Evolutionary conservation across 2,888 invertebrate genomes (phyloP).

Genomic region (Patella ulyssiponensis): DNA sequence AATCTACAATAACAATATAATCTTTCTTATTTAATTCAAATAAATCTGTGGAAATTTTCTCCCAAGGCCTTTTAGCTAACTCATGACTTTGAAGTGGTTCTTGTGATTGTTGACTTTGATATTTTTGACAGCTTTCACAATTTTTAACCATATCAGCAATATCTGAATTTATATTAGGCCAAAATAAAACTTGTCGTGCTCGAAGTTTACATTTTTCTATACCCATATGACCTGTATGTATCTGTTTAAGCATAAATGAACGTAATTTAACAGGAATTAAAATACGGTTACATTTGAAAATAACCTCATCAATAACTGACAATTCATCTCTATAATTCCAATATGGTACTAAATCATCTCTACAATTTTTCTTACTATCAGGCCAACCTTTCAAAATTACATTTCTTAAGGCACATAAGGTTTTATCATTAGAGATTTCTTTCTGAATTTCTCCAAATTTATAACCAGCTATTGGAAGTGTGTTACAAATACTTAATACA

Average conservation of each 20-base stretch:
- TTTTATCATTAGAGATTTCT: background rate
- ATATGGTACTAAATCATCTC: slow-evolving; percentile 3
- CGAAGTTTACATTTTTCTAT: slow-evolving; percentile 22
- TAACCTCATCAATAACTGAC: background rate
- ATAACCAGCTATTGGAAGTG: background rate
- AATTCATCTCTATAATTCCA: slow-evolving; percentile 5
- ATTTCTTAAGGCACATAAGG: background rate
- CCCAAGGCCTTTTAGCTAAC: slow-evolving; percentile 15
- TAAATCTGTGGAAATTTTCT: slow-evolving; percentile 18
- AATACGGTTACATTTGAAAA: slow-evolving; percentile 24
- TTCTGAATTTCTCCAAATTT: background rate
- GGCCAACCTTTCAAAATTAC: slow-evolving; percentile 17
- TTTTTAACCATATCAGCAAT: slow-evolving; percentile 15
- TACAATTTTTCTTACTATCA: slow-evolving; percentile 15
- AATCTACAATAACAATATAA: slow-evolving; percentile 22
- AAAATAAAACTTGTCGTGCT: slow-evolving; percentile 22
- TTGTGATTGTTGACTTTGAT: background rate
- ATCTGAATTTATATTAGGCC: slow-evolving; percentile 26
- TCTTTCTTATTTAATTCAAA: slow-evolving; percentile 14
- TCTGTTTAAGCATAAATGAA: slow-evolving; percentile 24
- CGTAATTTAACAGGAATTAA: slow-evolving; percentile 21
- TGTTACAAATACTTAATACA: background rate
- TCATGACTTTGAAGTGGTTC: slow-evolving; percentile 18
- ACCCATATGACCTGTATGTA: slow-evolving; percentile 28
- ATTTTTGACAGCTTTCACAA: slow-evolving; percentile 22